Evolutionary conservation across 2,888 invertebrate species (phyloP).

Genomic region (Eupithecia centaureata): DNA sequence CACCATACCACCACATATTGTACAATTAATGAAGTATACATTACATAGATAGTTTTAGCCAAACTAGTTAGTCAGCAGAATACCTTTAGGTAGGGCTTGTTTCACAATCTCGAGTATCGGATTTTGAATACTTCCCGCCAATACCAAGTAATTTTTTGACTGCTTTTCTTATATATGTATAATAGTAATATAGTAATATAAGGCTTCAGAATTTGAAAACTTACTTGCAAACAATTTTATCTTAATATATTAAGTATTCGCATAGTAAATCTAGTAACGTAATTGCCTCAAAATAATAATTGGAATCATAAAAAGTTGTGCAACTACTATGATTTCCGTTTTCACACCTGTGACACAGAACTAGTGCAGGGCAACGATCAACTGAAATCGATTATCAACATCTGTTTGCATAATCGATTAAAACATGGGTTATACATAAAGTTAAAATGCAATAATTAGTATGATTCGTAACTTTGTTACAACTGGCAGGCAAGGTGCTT

Average conservation of each 20-base stretch:
- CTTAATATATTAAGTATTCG: background rate
- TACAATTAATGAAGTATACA: too few species aligned
- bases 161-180: too few species aligned
- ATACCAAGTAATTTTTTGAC: background rate
- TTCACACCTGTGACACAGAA: constrained; percentile 20
- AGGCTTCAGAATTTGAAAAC: too few species aligned
- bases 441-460: constrained; percentile 46
- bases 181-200: too few species aligned
- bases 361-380: constrained; percentile 37
- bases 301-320: constrained; percentile 16
- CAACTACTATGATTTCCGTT: constrained; percentile 20
- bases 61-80: too few species aligned
- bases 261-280: background rate
- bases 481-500: constrained; percentile 42
- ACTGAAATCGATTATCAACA: constrained; percentile 45
- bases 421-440: constrained; percentile 50
- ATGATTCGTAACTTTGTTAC: constrained; percentile 45
- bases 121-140: background rate
- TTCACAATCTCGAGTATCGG: too few species aligned
- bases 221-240: too few species aligned
- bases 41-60: too few species aligned
- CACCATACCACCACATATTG: too few species aligned
- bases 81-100: too few species aligned
- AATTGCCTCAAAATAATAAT: background rate
- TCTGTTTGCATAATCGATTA: constrained; percentile 49